Base-by-base conservation (phyloP, 2,888 invertebrate species). In the Ctenicera cuprea region DNA sequence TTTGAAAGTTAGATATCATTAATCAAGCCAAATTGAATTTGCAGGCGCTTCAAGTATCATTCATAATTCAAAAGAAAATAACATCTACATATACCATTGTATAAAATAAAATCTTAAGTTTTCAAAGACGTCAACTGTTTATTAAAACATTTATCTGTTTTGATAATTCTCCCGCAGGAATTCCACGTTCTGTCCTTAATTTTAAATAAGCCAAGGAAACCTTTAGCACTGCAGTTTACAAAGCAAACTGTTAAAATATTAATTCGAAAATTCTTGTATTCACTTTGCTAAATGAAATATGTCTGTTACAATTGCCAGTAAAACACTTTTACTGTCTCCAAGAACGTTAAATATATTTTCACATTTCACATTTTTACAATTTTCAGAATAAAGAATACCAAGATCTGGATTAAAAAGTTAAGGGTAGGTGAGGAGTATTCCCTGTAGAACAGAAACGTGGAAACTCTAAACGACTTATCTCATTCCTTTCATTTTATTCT, bases 11-110 rank as follows among this genome's bases (percentile, higher is more conserved):
- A 14, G 50, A 22, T 22, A 52, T 52, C 65, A 65, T 65, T 65
- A 65, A 65, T 65, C 65, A 65, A 50, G n/a, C 50, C 48, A 45
- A 59, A 69, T 69, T 62, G 14, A 62, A 69, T 69, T 62, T 62
- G 11, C n/a, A 38, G 11, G 52, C 14, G 22, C n/a, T 38, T 52
- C 37, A 18, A 22, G 11, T 50, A 22, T 0, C 7, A 26, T 26
- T 2, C 45, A 62, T 62, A 43, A 43, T 62, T 45, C 26, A 41
- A 20, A 38, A 3, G 38, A 41, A 43, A 63, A 45, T 61, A 14
- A 16, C 8, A 1, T 14, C n/a, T n/a, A n/a, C n/a, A n/a, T n/a
- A n/a, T n/a, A n/a, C n/a, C n/a, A n/a, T n/a, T n/a, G n/a, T n/a
- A n/a, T n/a, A n/a, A n/a, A n/a, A n/a, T n/a, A n/a, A n/a, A n/a